A percentile compares a stretch with the other conserved stretches of the same genome.
These are phyloP conservation scores for Cossypha polioptera DNA, from an alignment of 2,797 vertebrate species.

Conservation along the genomic window DNA sequence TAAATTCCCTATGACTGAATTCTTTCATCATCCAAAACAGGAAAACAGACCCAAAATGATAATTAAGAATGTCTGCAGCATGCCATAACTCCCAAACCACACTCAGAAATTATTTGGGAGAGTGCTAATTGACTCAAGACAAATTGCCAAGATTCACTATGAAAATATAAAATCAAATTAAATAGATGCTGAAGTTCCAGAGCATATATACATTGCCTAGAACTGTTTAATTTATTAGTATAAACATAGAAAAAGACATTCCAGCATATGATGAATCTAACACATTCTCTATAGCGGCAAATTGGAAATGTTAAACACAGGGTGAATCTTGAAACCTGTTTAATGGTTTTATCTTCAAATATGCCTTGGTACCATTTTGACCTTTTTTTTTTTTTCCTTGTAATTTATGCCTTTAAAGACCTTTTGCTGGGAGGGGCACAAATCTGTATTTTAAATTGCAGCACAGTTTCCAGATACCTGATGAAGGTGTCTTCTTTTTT, in stretches of 20 bases:
- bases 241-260: not conserved
- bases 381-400: not conserved
- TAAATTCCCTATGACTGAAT: not conserved
- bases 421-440: not conserved
- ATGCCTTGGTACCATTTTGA: not conserved
- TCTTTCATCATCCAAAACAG: not conserved
- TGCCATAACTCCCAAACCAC: not conserved
- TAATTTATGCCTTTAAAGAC: not conserved
- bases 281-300: not conserved
- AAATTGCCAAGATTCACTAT: not conserved
- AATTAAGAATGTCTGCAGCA: not conserved
- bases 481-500: not conserved
- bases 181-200: not conserved
- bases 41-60: not conserved
- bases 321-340: not conserved
- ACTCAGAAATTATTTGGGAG: not conserved
- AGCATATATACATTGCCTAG: not conserved
- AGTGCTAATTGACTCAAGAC: not conserved
- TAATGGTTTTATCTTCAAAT: not conserved
- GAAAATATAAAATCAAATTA: not conserved
- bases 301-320: not conserved
- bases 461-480: not conserved
- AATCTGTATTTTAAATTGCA: not conserved
- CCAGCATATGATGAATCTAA: not conserved
- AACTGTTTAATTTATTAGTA: not conserved